phyloP scores from a whole-genome alignment of 2,797 vertebrate species.

The Myotis pilosus region DNA sequence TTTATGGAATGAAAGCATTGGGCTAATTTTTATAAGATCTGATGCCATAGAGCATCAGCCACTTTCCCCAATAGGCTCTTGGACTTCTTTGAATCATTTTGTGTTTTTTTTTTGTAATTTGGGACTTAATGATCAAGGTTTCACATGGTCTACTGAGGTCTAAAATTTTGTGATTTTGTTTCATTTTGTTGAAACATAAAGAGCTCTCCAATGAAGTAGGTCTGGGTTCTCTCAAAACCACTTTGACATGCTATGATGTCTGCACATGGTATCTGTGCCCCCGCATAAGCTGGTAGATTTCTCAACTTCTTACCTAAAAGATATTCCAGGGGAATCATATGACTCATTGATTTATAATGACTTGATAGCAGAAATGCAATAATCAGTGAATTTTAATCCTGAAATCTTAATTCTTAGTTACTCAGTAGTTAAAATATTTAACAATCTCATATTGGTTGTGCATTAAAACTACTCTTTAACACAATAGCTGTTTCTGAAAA shows the following conservation, averaged over 20 bases:
- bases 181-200: conserved; percentile 16
- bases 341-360: conserved; percentile 52
- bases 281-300: neutral
- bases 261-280: neutral
- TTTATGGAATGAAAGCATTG: neutral
- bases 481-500: conserved; percentile 37
- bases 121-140: neutral
- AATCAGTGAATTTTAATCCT: conserved; percentile 53
- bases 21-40: neutral
- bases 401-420: conserved; percentile 60
- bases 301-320: conserved; percentile 38
- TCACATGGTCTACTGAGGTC: neutral
- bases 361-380: conserved; percentile 42
- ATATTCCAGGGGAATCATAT: neutral
- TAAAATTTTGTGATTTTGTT: conserved; percentile 38
- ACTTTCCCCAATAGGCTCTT: neutral
- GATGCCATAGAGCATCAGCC: rapidly evolving
- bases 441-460: conserved; percentile 22
- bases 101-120: conserved; percentile 6
- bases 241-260: neutral
- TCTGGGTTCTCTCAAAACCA: neutral
- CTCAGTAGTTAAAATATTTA: conserved; percentile 59
- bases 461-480: conserved; percentile 42
- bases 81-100: neutral
- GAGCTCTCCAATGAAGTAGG: neutral